Base-by-base conservation (phyloP, 2,888 invertebrate species). In the Aproaerema taeniolella region DNA sequence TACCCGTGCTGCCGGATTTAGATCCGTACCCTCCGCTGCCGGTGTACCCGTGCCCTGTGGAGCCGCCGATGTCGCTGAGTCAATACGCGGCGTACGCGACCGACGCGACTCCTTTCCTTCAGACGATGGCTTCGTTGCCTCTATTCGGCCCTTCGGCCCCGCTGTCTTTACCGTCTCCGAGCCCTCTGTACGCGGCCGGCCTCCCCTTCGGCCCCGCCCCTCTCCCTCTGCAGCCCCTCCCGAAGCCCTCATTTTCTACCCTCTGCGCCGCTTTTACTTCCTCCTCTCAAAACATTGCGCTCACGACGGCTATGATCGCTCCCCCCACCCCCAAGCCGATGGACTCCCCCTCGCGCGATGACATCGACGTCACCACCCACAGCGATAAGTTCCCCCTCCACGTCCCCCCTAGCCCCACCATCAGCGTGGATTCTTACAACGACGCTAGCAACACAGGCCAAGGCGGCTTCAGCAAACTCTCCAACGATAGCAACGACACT, bases 231-330 rank as follows among this genome's bases (percentile, higher is more conserved):
- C 88, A 89, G 25, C 88, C 90, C 6, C 66, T 88, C 15, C 63
- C 86, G 7, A 91, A 91, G 51, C 67, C 75, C 2, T 45, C 64
- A 6, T 78, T 73, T 52, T 88, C 89, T 12, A 85, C 89, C 2
- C 78, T 91, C 0, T 92, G 92, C 62, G 94, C 94, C 4, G 92
- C 95, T 2, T 95, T 95, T 63, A 94, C 94, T 1, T 91, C 94
- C 5, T 93, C 94, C 0, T 92, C 93, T 41, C 94, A 94, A 64
- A 95, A 94, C 59, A 90, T 95, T 83, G 93, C 93, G 1, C 74
- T 95, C 8, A 94, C 94, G 0, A 92, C 93, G 7, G 93, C 93
- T 1, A 93, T 94, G 90, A 93, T 94, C 9, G 92, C 93, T 35
- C 90, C 93, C 2, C 89, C 90, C 1, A 88, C 88, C 1, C 87